These are phyloP conservation scores for Slavum lentiscoides DNA, from an alignment of 2,888 invertebrate genomes.

Conservation along the genomic window DNA sequence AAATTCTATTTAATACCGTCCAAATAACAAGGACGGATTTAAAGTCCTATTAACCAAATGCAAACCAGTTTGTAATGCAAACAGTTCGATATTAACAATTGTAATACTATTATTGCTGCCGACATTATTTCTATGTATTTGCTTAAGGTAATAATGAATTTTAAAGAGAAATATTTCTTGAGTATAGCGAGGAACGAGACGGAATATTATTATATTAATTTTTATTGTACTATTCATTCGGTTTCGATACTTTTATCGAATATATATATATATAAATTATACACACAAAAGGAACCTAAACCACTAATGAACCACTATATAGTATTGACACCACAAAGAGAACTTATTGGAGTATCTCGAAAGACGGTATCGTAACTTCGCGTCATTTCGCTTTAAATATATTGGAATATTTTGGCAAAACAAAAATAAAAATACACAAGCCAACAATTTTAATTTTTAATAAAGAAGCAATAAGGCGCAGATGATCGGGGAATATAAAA, in stretches of 20 bases:
- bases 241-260: too few relatives aligned
- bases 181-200: too few relatives aligned
- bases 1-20: neutral
- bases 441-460: conserved; percentile 12
- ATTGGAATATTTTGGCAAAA: neutral
- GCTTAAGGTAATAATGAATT: neutral
- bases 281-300: neutral
- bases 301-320: too few relatives aligned
- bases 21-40: neutral
- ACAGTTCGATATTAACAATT: too few relatives aligned
- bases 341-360: too few relatives aligned
- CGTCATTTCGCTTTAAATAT: conserved; percentile 1
- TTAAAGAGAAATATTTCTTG: too few relatives aligned
- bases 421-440: too few relatives aligned
- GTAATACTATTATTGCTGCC: too few relatives aligned
- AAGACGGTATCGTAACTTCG: conserved; percentile 28
- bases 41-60: neutral
- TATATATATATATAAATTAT: neutral
- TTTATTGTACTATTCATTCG: too few relatives aligned
- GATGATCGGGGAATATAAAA: neutral
- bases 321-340: too few relatives aligned
- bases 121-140: neutral
- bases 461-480: conserved; percentile 19
- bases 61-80: conserved; percentile 13
- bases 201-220: too few relatives aligned